Evolutionary conservation across 2,113 vertebrate species (phyloP).

Genomic region (Panthera tigris): DNA sequence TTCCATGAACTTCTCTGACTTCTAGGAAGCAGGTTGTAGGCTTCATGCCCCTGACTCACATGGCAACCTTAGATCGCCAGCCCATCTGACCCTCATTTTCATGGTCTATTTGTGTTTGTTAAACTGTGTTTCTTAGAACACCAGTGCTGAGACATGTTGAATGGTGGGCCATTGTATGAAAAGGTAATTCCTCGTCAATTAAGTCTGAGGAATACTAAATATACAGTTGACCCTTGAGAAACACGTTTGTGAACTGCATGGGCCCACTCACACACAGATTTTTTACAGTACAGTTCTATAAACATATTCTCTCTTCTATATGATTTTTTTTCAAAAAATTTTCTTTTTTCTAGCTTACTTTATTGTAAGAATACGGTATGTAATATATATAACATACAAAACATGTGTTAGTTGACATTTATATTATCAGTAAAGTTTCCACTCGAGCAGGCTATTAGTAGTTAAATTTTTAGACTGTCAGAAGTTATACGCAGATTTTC

Average conservation of each 20-base stretch:
- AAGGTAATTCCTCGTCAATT: not conserved
- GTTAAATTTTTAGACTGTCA: not conserved
- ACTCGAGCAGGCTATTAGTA: not conserved
- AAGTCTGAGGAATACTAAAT: not conserved
- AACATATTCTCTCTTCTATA: not conserved
- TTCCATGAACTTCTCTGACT: not conserved
- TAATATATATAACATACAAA: not conserved
- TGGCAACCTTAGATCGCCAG: not conserved
- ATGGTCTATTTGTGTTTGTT: not conserved
- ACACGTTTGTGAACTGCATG: not conserved
- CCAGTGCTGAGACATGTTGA: not conserved
- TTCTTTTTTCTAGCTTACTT: not conserved
- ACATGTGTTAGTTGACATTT: not conserved
- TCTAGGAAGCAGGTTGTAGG: not conserved
- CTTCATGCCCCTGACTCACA: not conserved
- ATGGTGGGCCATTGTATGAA: not conserved
- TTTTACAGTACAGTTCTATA: not conserved
- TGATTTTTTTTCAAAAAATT: not conserved
- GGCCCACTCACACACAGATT: not conserved
- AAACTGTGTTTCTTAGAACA: conserved; percentile 30
- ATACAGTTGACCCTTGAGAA: not conserved
- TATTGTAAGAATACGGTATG: not conserved
- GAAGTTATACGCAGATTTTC: not conserved
- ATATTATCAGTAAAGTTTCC: not conserved
- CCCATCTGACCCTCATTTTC: not conserved